Conservation (phyloP, 2,797 vertebrate species). For the Chelmon rostratus region DNA sequence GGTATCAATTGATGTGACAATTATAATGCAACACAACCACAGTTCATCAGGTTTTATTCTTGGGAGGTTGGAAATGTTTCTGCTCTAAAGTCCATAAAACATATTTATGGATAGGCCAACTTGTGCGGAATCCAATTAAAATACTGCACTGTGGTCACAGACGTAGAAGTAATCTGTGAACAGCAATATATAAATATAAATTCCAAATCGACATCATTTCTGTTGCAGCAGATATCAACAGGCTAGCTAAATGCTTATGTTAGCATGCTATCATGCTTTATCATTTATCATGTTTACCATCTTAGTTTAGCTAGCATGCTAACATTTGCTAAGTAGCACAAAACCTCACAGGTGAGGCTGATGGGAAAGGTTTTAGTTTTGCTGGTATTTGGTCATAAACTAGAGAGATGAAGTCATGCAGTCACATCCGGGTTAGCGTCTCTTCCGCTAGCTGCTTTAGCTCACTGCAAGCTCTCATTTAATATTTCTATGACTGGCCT, state of each 20-base stretch:
- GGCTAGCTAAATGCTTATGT: neutral
- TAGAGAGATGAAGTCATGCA: neutral
- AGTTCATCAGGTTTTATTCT: slow-evolving; percentile 40
- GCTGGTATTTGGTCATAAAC: neutral
- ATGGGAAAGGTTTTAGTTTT: no score
- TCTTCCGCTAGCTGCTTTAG: neutral
- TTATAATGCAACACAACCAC: slow-evolving; percentile 35
- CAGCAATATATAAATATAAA: neutral
- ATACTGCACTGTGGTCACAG: slow-evolving; percentile 18
- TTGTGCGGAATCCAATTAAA: slow-evolving; percentile 33
- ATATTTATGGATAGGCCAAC: slow-evolving; percentile 32
- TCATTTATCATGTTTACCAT: neutral
- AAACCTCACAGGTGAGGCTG: neutral
- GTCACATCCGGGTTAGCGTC: neutral
- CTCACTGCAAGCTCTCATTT: neutral
- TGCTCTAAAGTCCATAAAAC: slow-evolving; percentile 49
- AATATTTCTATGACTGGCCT: neutral
- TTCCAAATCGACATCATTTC: neutral
- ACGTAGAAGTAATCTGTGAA: slow-evolving; percentile 9
- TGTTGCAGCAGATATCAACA: neutral
- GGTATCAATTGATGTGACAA: slow-evolving; percentile 30
- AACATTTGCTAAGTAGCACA: neutral
- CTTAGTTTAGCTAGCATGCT: neutral
- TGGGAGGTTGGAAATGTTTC: slow-evolving; percentile 15
- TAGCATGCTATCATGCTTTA: neutral